Conservation (phyloP, 2,113 vertebrate genomes). For the Acanthisitta chloris region DNA sequence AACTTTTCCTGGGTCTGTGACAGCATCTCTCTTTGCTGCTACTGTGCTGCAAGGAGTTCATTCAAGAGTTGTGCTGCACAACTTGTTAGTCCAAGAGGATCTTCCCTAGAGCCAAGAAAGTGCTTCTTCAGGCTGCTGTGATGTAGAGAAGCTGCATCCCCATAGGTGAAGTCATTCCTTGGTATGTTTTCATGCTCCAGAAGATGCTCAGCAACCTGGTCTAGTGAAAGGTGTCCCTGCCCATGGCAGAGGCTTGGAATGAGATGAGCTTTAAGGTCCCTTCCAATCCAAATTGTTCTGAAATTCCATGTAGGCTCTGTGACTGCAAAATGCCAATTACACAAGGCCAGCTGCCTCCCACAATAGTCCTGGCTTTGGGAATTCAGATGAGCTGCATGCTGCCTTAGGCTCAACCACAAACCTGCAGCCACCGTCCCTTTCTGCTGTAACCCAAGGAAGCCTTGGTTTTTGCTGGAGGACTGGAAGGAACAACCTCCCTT, state of each 20-base stretch:
- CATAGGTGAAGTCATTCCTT: background rate
- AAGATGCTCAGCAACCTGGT: background rate
- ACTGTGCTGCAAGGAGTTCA: accelerated
- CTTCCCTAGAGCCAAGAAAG: background rate
- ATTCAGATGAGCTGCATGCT: background rate
- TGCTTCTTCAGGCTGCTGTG: background rate
- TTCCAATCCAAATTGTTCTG: background rate
- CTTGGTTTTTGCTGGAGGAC: background rate
- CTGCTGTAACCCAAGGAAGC: background rate
- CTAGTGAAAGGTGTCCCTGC: background rate
- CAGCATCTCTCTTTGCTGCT: background rate
- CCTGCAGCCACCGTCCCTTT: background rate
- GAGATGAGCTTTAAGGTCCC: background rate
- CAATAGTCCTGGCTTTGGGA: background rate
- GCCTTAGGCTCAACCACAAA: background rate
- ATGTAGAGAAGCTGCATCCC: background rate
- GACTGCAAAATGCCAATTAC: background rate
- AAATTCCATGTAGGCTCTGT: background rate
- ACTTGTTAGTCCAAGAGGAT: background rate
- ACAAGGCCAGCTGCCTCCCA: background rate
- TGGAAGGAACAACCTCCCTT: background rate
- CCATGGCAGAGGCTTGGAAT: background rate
- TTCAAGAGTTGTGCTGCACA: background rate
- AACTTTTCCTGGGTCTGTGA: background rate
- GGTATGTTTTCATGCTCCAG: background rate